Evolutionary conservation across 2,113 vertebrate species (phyloP).

Genomic region (Microcebus tavaratra): DNA sequence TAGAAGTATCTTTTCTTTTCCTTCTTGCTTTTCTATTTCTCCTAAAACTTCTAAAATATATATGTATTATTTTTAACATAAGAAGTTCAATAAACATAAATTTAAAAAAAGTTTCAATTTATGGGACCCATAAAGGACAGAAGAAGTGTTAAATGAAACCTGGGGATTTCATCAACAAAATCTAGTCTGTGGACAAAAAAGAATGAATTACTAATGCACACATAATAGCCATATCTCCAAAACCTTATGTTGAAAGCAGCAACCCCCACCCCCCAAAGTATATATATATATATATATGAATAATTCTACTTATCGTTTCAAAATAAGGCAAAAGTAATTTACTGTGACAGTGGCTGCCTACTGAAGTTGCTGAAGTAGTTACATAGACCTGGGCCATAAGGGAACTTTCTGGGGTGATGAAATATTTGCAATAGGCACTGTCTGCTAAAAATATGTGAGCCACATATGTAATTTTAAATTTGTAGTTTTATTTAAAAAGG

Average conservation of each 20-base stretch:
- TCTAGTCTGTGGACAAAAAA: background rate
- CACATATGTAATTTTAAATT: background rate
- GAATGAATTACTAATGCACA: background rate
- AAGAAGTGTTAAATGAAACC: background rate
- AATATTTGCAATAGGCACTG: background rate
- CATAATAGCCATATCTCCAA: background rate
- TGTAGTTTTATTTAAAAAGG: background rate
- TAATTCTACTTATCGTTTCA: background rate
- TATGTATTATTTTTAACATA: background rate
- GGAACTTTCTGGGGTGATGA: background rate
- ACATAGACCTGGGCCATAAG: background rate
- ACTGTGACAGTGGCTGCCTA: background rate
- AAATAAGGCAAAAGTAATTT: background rate
- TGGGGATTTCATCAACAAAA: background rate
- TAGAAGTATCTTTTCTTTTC: background rate
- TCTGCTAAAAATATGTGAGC: background rate
- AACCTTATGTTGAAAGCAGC: background rate
- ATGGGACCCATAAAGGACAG: background rate
- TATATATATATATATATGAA: no score
- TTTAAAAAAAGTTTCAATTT: background rate
- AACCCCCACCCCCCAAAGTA: background rate
- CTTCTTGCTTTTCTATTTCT: background rate
- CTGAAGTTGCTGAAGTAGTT: background rate
- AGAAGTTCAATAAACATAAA: background rate
- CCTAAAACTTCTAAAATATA: slow-evolving; percentile 28